Conservation (phyloP, 1,140 invertebrate species). For the Globodera rostochiensis region DNA sequence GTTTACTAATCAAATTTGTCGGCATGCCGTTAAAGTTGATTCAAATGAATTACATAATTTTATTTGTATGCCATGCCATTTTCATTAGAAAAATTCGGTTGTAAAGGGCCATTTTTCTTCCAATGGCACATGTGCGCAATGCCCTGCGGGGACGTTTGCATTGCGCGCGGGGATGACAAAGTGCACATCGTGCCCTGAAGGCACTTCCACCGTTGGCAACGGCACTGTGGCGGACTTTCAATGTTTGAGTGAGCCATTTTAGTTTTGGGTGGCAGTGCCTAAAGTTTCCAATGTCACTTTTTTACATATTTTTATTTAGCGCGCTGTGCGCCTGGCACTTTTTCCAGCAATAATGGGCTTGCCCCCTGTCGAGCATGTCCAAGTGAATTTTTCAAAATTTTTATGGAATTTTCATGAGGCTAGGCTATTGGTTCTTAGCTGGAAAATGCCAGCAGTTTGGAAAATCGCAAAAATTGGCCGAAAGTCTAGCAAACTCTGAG, state of each 20-base stretch:
- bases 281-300: neutral
- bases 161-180: constrained; percentile 5
- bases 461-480: neutral
- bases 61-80: constrained; percentile 1
- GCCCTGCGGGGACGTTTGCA: constrained; percentile 23
- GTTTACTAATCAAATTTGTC: too few relatives aligned
- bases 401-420: neutral
- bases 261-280: neutral
- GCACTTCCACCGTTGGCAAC: constrained; percentile 17
- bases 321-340: constrained; percentile 18
- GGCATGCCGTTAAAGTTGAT: neutral
- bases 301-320: constrained; percentile 21
- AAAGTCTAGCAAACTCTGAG: neutral
- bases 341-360: constrained; percentile 26
- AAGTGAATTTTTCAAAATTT: neutral
- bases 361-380: constrained; percentile 26
- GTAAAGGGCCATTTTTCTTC: constrained; percentile 14
- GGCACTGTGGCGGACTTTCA: constrained; percentile 9
- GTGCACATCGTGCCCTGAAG: constrained; percentile 24
- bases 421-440: neutral
- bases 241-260: constrained; percentile 22
- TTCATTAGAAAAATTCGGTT: neutral
- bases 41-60: neutral
- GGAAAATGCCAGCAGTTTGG: neutral
- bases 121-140: constrained; percentile 19